Evolutionary conservation across 1,140 invertebrate genomes (phyloP).

Genomic region (Drosophila mauritiana): DNA sequence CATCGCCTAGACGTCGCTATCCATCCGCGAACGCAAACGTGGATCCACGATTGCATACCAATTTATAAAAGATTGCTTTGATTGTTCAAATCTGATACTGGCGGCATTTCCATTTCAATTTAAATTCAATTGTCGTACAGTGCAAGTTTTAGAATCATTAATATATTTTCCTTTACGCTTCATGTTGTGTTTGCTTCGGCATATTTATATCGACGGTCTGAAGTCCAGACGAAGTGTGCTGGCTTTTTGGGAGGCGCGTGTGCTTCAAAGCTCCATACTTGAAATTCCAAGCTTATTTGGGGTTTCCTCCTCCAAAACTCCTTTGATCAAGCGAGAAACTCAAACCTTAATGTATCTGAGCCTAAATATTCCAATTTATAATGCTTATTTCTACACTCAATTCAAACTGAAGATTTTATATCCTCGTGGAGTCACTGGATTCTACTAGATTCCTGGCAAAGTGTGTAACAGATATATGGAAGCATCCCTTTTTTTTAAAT

Average conservation of each 20-base stretch:
- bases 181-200: slow-evolving; percentile 37
- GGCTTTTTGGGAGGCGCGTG: slow-evolving; percentile 45
- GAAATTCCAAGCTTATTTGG: slow-evolving; percentile 10
- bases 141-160: slow-evolving; percentile 55
- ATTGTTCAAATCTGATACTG: slow-evolving; percentile 32
- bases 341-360: too few relatives aligned
- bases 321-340: not conserved
- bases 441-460: too few relatives aligned
- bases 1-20: slow-evolving; percentile 31
- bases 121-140: slow-evolving; percentile 69
- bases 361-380: too few relatives aligned
- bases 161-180: slow-evolving; percentile 43
- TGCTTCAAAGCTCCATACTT: slow-evolving; percentile 72
- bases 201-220: slow-evolving; percentile 41
- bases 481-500: too few relatives aligned
- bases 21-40: slow-evolving; percentile 9
- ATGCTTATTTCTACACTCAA: too few relatives aligned
- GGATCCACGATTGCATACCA: slow-evolving; percentile 55
- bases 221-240: slow-evolving; percentile 22
- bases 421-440: too few relatives aligned
- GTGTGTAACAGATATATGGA: too few relatives aligned
- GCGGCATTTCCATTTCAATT: slow-evolving; percentile 49
- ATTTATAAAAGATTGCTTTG: slow-evolving; percentile 43
- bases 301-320: not conserved
- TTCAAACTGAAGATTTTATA: too few relatives aligned